Evolutionary conservation across 2,797 vertebrate genomes (phyloP).

Genomic region (Gallinago nigripennis): DNA sequence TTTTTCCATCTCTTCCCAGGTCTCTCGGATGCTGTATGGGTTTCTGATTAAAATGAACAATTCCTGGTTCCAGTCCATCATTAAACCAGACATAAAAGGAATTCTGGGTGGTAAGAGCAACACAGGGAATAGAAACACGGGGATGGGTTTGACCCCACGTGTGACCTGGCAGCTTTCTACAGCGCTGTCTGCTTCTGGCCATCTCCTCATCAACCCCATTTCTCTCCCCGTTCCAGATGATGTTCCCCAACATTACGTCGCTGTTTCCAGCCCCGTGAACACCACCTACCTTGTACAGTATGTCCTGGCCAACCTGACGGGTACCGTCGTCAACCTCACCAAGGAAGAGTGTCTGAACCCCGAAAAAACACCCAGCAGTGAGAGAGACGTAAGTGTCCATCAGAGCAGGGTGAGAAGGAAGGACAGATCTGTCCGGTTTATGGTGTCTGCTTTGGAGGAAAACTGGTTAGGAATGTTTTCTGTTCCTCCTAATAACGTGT

Average conservation of each 20-base stretch:
- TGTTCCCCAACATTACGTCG: conserved; percentile 88
- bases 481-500: fast-evolving
- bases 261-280: conserved; percentile 73
- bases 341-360: conserved; percentile 84
- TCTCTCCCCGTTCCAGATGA: conserved; percentile 71
- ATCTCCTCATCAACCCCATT: neutral
- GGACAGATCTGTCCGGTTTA: neutral
- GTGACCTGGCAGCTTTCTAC: neutral
- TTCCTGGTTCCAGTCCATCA: conserved; percentile 88
- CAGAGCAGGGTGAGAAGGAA: neutral
- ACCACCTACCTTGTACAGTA: conserved; percentile 81
- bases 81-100: conserved; percentile 74
- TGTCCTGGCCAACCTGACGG: conserved; percentile 89
- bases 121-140: neutral
- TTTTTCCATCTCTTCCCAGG: conserved; percentile 70
- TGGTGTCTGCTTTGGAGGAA: neutral
- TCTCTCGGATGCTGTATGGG: conserved; percentile 87
- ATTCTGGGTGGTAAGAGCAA: conserved; percentile 83
- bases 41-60: conserved; percentile 90
- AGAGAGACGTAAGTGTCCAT: conserved; percentile 79
- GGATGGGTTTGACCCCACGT: neutral
- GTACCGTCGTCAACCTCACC: conserved; percentile 78
- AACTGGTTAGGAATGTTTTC: neutral
- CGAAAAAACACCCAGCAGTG: conserved; percentile 70
- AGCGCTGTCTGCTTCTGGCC: neutral